phyloP scores from a whole-genome alignment of 1,140 invertebrate genomes.

The Ceratina australensis region DNA sequence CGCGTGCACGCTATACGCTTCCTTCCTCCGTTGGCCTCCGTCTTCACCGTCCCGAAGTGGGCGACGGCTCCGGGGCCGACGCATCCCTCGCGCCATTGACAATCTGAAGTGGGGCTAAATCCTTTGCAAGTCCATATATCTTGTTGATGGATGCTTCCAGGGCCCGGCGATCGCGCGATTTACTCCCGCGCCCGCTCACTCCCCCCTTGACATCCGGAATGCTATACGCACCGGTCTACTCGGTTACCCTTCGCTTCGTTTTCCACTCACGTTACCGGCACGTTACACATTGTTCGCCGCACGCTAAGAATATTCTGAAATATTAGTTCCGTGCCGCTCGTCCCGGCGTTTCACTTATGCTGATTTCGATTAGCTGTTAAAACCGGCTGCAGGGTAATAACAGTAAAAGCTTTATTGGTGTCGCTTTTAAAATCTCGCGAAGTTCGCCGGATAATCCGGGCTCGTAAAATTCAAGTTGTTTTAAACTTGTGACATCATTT shows the following conservation, averaged over 20 bases:
- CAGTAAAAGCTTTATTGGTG: background rate
- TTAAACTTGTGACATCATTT: background rate
- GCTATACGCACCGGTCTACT: background rate
- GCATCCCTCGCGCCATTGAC: constrained; percentile 36
- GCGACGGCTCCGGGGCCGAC: constrained; percentile 30
- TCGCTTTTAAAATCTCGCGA: background rate
- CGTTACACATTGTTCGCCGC: no score
- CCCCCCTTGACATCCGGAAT: background rate
- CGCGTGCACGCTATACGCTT: background rate
- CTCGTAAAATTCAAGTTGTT: background rate
- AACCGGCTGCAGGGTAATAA: background rate
- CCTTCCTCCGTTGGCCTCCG: background rate
- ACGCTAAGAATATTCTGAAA: no score
- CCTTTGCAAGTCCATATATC: constrained; percentile 58
- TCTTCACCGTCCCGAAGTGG: constrained; percentile 3
- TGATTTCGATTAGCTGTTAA: background rate
- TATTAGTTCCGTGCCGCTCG: no score
- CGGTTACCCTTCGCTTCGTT: constrained; percentile 39
- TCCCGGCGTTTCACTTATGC: no score
- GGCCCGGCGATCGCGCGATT: constrained; percentile 52
- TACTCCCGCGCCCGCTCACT: background rate
- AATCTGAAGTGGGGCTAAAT: constrained; percentile 30
- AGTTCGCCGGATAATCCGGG: background rate
- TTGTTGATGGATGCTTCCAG: constrained; percentile 64
- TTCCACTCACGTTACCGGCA: constrained; percentile 27